Evolutionary conservation across 2,113 vertebrate species (phyloP).

Genomic region (Eulemur macaco): DNA sequence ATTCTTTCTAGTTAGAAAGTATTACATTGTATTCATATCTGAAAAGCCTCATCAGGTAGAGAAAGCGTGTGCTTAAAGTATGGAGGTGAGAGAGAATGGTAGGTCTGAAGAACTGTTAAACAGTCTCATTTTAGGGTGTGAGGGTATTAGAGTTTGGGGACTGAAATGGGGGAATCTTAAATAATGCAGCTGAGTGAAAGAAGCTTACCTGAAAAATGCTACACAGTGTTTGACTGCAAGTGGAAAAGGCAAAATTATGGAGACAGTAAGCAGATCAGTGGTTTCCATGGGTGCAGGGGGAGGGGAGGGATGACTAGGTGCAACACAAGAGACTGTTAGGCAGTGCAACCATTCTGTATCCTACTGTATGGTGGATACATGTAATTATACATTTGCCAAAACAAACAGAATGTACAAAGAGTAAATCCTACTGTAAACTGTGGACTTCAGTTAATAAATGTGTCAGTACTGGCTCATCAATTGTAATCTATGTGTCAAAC

Average conservation of each 20-base stretch:
- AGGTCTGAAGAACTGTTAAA: background rate
- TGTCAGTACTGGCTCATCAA: background rate
- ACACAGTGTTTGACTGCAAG: background rate
- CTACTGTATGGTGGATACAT: background rate
- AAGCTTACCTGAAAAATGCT: background rate
- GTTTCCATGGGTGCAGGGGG: background rate
- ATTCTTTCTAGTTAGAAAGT: constrained; percentile 14
- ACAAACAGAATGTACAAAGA: background rate
- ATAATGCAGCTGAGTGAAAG: background rate
- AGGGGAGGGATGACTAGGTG: background rate
- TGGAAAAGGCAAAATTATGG: background rate
- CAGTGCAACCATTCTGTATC: background rate
- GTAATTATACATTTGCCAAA: background rate
- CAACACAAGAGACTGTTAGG: background rate
- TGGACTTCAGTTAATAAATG: background rate
- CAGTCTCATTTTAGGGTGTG: background rate
- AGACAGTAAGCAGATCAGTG: background rate
- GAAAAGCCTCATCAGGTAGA: background rate
- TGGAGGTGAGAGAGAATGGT: background rate
- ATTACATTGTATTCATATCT: background rate
- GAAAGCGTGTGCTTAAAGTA: background rate
- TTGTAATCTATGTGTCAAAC: background rate
- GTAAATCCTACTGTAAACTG: background rate
- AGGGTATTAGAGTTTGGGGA: background rate
- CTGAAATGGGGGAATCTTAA: background rate